Base-by-base conservation (phyloP, 2,888 invertebrate species). In the Escarpia spicata region DNA sequence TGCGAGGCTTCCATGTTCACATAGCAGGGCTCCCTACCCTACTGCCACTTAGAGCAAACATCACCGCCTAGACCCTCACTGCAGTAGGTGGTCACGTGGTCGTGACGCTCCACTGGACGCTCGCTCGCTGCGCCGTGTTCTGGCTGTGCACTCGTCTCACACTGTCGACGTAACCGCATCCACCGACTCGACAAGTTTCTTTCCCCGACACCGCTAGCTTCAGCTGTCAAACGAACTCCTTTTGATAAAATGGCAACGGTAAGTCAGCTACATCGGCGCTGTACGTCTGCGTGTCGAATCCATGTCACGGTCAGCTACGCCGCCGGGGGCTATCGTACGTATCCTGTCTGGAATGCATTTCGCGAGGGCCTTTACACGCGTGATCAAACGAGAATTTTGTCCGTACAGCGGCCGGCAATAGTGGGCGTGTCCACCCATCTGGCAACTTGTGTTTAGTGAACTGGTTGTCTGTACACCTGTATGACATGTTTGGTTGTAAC, bases 161-260 rank as follows among this genome's bases (percentile, higher is more conserved):
- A 26, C 75, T 26, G 75, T 26, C n/a, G 26, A 6, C 75, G 19
- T 26, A 75, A 26, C 75, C 75, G 19, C 75, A 75, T n/a, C 75
- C 75, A 75, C 60, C 52, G 52, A 4, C 52, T 52, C 37, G 52
- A 52, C 52, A 52, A 37, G 37, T 37, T 37, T 37, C 37, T 37
- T 37, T 37, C 52, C 52, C 19, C 26, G 4, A 3, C 19, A 19
- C 75, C 26, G 75, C 75, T 26, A 26, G 75, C 75, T 6, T n/a
- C 75, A 26, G 0, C 4, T 26, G 75, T 75, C 75, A 75, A 26
- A n/a, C 75, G 75, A 75, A 75, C 26, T 19, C 75, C 2, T 75
- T 75, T 75, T 75, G 75, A 15, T 75, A 75, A 75, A 75, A 75
- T 75, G 75, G 75, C 75, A 26, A 75, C 75, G 75, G 75, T 75